Evolutionary conservation across 2,113 vertebrate species (phyloP).

Genomic region (Melozone crissalis): DNA sequence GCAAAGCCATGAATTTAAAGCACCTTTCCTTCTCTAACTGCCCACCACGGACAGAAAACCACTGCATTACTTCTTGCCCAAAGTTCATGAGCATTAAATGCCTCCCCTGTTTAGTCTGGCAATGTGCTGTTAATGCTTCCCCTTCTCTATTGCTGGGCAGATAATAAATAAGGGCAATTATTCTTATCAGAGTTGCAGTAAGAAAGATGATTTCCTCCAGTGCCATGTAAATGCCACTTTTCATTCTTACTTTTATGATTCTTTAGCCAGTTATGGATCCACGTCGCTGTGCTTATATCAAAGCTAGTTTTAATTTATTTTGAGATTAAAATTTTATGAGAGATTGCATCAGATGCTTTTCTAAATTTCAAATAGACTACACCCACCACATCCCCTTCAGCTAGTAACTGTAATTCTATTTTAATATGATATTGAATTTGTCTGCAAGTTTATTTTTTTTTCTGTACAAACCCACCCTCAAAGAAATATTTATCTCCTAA

Average conservation of each 20-base stretch:
- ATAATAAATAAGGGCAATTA: slow-evolving; percentile 52
- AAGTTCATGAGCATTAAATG: not conserved
- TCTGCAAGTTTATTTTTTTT: slow-evolving; percentile 11
- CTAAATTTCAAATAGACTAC: slow-evolving; percentile 57
- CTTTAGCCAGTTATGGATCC: slow-evolving; percentile 48
- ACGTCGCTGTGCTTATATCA: slow-evolving; percentile 42
- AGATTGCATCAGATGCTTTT: slow-evolving; percentile 57
- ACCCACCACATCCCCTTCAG: slow-evolving; percentile 51
- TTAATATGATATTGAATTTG: slow-evolving; percentile 53
- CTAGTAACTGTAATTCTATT: slow-evolving; percentile 50
- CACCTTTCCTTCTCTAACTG: not conserved
- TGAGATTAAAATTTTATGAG: slow-evolving; percentile 66
- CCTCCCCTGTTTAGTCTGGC: slow-evolving; percentile 11
- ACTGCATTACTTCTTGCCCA: not conserved
- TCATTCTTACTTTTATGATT: slow-evolving; percentile 52
- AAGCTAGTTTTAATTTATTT: slow-evolving; percentile 66
- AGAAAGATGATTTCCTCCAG: slow-evolving; percentile 13
- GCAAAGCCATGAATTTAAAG: not conserved
- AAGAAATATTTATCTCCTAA: slow-evolving; percentile 33
- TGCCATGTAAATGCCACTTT: slow-evolving; percentile 41
- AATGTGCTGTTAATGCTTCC: not conserved
- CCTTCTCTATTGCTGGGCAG: not conserved
- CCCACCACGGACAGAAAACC: not conserved
- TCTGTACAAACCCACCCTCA: not conserved
- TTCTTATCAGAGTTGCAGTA: not conserved